These are phyloP conservation scores for Drosophila neoperkinsi DNA, from an alignment of 2,888 invertebrate species.

Conservation along the genomic window DNA sequence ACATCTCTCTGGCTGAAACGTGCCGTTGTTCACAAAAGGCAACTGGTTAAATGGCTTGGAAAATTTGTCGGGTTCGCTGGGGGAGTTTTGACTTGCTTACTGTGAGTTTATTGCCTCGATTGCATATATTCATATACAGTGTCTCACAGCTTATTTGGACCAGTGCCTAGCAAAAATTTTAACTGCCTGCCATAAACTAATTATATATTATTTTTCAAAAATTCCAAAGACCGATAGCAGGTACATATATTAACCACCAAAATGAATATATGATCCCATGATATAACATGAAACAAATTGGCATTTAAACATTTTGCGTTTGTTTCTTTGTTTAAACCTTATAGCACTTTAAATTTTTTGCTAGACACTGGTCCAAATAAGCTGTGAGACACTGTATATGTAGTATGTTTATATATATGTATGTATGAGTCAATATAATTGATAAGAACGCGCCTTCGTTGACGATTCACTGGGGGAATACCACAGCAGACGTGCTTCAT, in stretches of 20 bases:
- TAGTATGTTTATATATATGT: neutral
- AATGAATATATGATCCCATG: no score
- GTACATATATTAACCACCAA: no score
- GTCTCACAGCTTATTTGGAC: no score
- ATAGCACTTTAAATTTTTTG: no score
- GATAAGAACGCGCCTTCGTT: constrained; percentile 36
- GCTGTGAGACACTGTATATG: neutral
- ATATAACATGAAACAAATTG: no score
- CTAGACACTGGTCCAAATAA: no score
- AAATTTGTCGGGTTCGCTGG: constrained; percentile 15
- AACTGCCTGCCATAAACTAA: no score
- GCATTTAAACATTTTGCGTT: no score
- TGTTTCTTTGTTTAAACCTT: no score
- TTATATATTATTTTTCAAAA: no score
- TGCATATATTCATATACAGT: neutral
- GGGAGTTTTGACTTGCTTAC: neutral
- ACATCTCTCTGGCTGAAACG: constrained; percentile 39
- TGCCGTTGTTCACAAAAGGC: constrained; percentile 9
- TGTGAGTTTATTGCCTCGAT: constrained; percentile 20
- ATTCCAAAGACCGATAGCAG: no score
- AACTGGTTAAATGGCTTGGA: constrained; percentile 40
- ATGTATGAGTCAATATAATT: constrained; percentile 1
- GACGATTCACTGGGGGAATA: constrained; percentile 51
- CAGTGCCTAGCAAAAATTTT: no score
- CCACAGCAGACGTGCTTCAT: constrained; percentile 28